These are phyloP conservation scores for Lamprologus tigripictilis DNA, from an alignment of 2,113 vertebrate species.

Conservation along the genomic window DNA sequence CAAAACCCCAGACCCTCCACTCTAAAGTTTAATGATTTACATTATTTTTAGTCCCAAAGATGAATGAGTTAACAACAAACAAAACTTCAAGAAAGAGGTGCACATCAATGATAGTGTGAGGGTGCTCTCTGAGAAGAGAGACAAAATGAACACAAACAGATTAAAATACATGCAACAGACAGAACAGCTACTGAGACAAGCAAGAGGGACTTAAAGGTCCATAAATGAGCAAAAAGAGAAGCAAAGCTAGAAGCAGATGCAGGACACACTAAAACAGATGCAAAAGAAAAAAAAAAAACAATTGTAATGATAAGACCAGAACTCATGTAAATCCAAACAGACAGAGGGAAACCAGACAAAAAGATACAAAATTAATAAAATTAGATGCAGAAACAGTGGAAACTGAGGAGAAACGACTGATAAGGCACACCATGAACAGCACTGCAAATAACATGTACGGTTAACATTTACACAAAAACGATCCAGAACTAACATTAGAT, in stretches of 20 bases:
- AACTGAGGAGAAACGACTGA: background rate
- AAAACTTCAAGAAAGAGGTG: background rate
- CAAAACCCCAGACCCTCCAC: background rate
- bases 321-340: background rate
- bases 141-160: background rate
- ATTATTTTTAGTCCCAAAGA: background rate
- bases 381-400: background rate
- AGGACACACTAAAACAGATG: background rate
- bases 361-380: background rate
- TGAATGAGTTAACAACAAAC: background rate
- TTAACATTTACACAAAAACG: background rate
- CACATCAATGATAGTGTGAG: background rate
- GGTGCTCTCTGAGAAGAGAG: background rate
- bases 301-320: background rate
- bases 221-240: background rate
- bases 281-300: background rate
- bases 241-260: background rate
- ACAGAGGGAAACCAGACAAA: background rate
- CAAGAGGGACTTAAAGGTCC: background rate
- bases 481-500: background rate
- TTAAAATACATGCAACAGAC: background rate
- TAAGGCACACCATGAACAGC: background rate
- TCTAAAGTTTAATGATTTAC: background rate
- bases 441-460: background rate
- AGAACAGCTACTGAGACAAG: background rate